Evolutionary conservation across 2,888 invertebrate species (phyloP), one percentile per base, ranked within the genome.

Genomic region (Scaptomyza tumidula): DNA sequence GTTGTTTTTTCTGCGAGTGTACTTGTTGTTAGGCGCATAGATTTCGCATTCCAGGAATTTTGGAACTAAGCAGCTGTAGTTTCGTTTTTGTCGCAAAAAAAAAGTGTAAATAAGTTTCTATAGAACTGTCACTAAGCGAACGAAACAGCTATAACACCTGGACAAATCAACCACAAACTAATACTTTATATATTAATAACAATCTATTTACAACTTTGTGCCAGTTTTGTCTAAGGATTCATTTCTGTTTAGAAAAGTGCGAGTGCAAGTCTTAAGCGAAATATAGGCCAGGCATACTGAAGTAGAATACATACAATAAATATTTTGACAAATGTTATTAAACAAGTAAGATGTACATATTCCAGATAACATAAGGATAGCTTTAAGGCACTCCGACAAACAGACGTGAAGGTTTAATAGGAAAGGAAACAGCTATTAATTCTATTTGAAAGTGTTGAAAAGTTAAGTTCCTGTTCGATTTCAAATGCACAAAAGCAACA

Each of bases 191-290:
- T 11, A 33, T 33, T 29, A 29, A 1, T 5, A 24, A 24, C 24
- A 24, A 29, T 6, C 6, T 29, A 29, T 29, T 29, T 6, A n/a
- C n/a, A n/a, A n/a, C n/a, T n/a, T n/a, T n/a, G n/a, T n/a, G n/a
- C n/a, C n/a, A 6, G 6, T 29, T 31, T 31, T 33, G 11, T 33
- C 2, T 11, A 33, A 11, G 6, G 10, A 33, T 33, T 33, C 11
- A 33, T 11, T 33, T 31, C 31, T 33, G 33, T 11, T 33, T 33
- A 11, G 33, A 33, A 11, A 4, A 11, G 10, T 44, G 33, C 44
- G 1, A 35, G 16, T 41, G 37, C 27, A 2, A 27, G 19, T 59
- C 43, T 43, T 48, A 16, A 19, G n/a, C 45, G 50, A 53, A 45
- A 49, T 52, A 14, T 19, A 63, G 60, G 11, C 6, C 27, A 27